Base-by-base conservation (phyloP, 2,888 invertebrate species). In the Hydroisotoma schaefferi region DNA sequence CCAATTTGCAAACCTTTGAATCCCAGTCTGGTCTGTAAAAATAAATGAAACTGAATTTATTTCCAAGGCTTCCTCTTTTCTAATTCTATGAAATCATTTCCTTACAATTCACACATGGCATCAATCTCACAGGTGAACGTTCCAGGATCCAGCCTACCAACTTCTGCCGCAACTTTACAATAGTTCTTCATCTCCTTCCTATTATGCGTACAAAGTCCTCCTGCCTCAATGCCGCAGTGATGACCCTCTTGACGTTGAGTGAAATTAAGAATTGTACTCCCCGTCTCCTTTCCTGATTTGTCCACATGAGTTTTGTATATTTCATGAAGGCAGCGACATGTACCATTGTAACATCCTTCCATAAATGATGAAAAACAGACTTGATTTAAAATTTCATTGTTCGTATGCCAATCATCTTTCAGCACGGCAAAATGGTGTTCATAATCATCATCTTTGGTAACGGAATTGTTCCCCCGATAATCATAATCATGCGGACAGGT, bases 11-110 rank as follows among this genome's bases (percentile, higher is more conserved):
- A 5, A 18, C n/a, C n/a, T 15, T 5, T 4, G 40, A 18, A 5
- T 15, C 20, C 40, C n/a, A 5, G n/a, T 40, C 40, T n/a, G n/a
- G n/a, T 18, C 40, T 40, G n/a, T 40, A 40, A 40, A 40, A 40
- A 40, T 15, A 40, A 40, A 40, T 40, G 20, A 40, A 33, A 33
- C 33, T 40, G n/a, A n/a, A n/a, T n/a, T n/a, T n/a, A n/a, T n/a
- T n/a, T n/a, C n/a, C n/a, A n/a, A n/a, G n/a, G n/a, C n/a, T n/a
- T n/a, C n/a, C n/a, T n/a, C n/a, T n/a, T n/a, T n/a, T n/a, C n/a
- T n/a, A n/a, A n/a, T n/a, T n/a, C n/a, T n/a, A n/a, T 40, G 20
- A 20, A 40, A 10, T 40, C n/a, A 18, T 15, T 40, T 18, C 20
- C 40, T 18, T 40, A 40, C 40, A 40, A 5, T 40, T 40, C 40